Base-by-base conservation (phyloP, 1,140 invertebrate species). In the Lepidurus packardi region DNA sequence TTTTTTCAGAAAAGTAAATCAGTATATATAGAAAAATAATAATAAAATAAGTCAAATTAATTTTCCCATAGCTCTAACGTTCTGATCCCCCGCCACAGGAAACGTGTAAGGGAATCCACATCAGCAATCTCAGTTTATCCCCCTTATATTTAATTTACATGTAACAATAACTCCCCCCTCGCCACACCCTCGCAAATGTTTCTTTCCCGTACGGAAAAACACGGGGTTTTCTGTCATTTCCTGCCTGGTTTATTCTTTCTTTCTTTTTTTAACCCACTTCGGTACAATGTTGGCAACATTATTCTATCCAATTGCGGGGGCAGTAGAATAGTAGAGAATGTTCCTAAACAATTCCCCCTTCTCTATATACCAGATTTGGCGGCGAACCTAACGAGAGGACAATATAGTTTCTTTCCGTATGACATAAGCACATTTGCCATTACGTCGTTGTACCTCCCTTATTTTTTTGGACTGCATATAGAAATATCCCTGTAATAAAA, bases 351-450 rank as follows among this genome's bases (percentile, higher is more conserved):
- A 65, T 21, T 21, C 16, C 34, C 34, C 34, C 2, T 34, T 34
- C 34, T 34, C 34, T 34, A 65, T 21, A 16, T 13, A 65, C 16
- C 3, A 65, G 53, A 65, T 65, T 65, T 65, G 53, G 53, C 53
- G 21, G 53, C 21, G 53, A 21, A 65, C 21, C 53, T 65, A 65
- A 65, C 53, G 21, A 65, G 53, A 65, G 21, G 53, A 65, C 53
- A 65, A 65, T 65, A 21, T 21, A 65, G n/a, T 21, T 65, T 65
- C 53, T 65, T 65, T 65, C 53, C 21, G 16, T 65, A 21, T 65
- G 53, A 65, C 53, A 65, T 16, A 65, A 65, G 53, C 53, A 65
- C 53, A 65, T 65, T 65, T 65, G 53, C 53, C 21, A 65, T 65
- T 65, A 21, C 21, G 53, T 65, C 21, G 21, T 65, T 65, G 21